Conservation (phyloP, 92 coral and sea anemone species). For the Nematostella vectensis region DNA sequence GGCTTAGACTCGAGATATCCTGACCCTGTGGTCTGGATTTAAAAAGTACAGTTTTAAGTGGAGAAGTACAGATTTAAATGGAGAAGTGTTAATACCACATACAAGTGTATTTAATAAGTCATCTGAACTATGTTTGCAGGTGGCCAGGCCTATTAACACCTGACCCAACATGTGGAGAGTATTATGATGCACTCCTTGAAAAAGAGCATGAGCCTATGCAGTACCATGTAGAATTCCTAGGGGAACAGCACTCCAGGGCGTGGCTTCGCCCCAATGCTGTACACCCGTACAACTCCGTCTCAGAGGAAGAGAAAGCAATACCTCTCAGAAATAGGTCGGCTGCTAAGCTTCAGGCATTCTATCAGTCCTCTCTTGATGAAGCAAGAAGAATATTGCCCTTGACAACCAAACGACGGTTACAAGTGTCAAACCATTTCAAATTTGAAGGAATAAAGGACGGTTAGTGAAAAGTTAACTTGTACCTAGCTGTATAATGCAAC, state of each 20-base stretch:
- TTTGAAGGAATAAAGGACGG: no score
- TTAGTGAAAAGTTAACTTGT: no score
- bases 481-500: no score
- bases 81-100: no score
- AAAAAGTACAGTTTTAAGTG: no score
- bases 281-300: slow-evolving; percentile 58
- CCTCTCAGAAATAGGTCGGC: slow-evolving; percentile 51
- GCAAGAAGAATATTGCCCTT: slow-evolving; percentile 33
- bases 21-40: no score
- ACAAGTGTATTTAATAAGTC: no score
- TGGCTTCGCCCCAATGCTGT: slow-evolving; percentile 67
- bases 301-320: slow-evolving; percentile 42
- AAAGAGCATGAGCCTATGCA: slow-evolving; percentile 82
- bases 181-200: slow-evolving; percentile 81
- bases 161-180: slow-evolving; percentile 81
- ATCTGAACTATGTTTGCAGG: slow-evolving; percentile 32
- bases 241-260: slow-evolving; percentile 75
- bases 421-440: slow-evolving; percentile 50
- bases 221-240: slow-evolving; percentile 89
- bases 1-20: no score
- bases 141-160: slow-evolving; percentile 94
- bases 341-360: slow-evolving; percentile 50
- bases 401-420: slow-evolving; percentile 50
- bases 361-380: slow-evolving; percentile 66
- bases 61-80: no score